Conservation (phyloP, 2,888 invertebrate genomes). For the Amphipoea oculea region DNA sequence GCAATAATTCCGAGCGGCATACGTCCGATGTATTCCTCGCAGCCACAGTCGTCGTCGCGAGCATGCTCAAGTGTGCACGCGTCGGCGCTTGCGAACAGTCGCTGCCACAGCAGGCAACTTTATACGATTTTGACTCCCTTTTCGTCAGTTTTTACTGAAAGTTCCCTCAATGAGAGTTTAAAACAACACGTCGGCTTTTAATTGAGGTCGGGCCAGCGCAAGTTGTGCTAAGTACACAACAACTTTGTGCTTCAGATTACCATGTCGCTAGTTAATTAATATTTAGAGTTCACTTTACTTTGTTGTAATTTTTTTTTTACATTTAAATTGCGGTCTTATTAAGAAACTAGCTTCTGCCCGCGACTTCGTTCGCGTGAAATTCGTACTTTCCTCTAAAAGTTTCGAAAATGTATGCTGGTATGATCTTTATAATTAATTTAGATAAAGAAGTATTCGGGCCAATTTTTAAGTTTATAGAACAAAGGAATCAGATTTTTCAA, state of each 20-base stretch:
- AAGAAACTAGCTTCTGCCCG: no score
- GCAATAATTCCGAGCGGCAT: not conserved
- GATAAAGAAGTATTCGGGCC: no score
- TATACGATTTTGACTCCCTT: not conserved
- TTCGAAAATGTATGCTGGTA: no score
- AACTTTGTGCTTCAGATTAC: not conserved
- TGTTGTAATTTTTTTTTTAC: no score
- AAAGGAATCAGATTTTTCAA: no score
- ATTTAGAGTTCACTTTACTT: not conserved
- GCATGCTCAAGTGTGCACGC: not conserved
- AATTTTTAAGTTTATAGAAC: no score
- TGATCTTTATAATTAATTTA: no score
- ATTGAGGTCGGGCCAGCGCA: constrained; percentile 9
- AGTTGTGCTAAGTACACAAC: not conserved
- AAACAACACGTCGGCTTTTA: not conserved
- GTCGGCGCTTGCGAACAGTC: not conserved
- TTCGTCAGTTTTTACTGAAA: not conserved
- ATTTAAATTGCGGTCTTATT: no score
- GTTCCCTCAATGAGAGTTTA: not conserved
- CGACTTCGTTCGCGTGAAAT: no score
- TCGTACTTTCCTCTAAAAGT: no score
- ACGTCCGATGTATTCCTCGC: not conserved
- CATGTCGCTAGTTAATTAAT: no score
- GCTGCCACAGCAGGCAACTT: not conserved
- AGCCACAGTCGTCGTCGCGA: not conserved